Conservation (phyloP, 2,888 invertebrate genomes). For the Amblyjoppa proteus region DNA sequence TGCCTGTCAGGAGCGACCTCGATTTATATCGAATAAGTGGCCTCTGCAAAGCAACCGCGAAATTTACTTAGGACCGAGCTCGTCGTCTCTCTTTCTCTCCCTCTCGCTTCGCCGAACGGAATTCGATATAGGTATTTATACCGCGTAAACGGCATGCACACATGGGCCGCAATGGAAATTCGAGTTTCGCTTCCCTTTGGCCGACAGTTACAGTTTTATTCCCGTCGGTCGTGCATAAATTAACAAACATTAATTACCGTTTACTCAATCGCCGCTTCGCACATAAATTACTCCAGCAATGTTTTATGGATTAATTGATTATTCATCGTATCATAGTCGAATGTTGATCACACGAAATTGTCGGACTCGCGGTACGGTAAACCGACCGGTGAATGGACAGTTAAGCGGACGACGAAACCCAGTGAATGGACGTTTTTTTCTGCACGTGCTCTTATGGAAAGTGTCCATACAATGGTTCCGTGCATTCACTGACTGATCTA, state of each 20-base stretch:
- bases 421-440: too few species aligned
- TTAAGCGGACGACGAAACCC: too few species aligned
- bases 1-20: constrained; percentile 66
- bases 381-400: too few species aligned
- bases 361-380: not conserved
- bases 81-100: not conserved
- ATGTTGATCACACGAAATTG: not conserved
- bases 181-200: not conserved
- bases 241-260: not conserved
- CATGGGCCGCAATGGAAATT: constrained; percentile 2
- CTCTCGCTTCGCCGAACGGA: constrained; percentile 6
- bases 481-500: too few species aligned
- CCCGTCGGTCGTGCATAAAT: not conserved
- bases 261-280: not conserved
- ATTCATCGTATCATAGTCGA: not conserved
- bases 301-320: not conserved
- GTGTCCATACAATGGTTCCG: too few species aligned
- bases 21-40: constrained; percentile 69
- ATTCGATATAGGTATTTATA: constrained; percentile 40
- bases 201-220: not conserved
- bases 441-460: too few species aligned
- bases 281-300: not conserved
- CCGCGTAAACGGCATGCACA: not conserved
- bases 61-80: constrained; percentile 45
- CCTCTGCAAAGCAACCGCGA: constrained; percentile 30